Base-by-base conservation (phyloP, 2,888 invertebrate genomes). In the Pollenia labialis region DNA sequence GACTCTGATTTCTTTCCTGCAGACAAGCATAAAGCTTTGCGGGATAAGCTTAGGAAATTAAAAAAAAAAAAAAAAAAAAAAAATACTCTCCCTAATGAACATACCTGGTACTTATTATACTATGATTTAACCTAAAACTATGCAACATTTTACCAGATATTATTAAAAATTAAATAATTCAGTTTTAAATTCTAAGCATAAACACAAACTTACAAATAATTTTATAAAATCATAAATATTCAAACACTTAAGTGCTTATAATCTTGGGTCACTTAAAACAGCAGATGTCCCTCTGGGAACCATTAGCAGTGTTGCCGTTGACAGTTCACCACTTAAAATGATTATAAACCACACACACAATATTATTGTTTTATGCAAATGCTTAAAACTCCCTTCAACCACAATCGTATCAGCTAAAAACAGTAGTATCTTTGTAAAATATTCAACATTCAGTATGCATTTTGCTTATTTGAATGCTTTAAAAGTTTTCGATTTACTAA, bases 211-310 rank as follows among this genome's bases (percentile, higher is more conserved):
- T 6, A 32, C 7, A 12, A 58, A 56, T 56, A 32, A 14, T 58
- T 32, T 14, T 16, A 56, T 10, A 56, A 18, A 56, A 16, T 42
- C 64, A 64, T 64, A 46, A 68, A 68, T 32, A 64, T n/a, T 52
- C n/a, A 42, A 64, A 42, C 14, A 50, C 62, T 75, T 75, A 75
- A 75, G 62, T 62, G 62, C 50, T 62, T n/a, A 14, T 6, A 23
- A 7, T 44, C 44, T 46, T 46, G 44, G 42, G 44, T 12, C 74
- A 74, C 8, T 74, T 46, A 23, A 12, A 10, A n/a, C 74, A 72
- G 56, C 14, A 44, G 42, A 9, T 18, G 6, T 71, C 1, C 14
- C 12, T 56, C 16, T 16, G 44, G 23, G 9, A 12, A 50, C n/a
- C 48, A 50, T 32, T 50, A 23, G 40, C 42, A 32, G 4, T 32